A percentile compares a stretch with the other conserved stretches of the same genome.
Evolutionary conservation across 2,113 vertebrate genomes (phyloP).

Genomic region (Pelvicachromis taeniatus): DNA sequence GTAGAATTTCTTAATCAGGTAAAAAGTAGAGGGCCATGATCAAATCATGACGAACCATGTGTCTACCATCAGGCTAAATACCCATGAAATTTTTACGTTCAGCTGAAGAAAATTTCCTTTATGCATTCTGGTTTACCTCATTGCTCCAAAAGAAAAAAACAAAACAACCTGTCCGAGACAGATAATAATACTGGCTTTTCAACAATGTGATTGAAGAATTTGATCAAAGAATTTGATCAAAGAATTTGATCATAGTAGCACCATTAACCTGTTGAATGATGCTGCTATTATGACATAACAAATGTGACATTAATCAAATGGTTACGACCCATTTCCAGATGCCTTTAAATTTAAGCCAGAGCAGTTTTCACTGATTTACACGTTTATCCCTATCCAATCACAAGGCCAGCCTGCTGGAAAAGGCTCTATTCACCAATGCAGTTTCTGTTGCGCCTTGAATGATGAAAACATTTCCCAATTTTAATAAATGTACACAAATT

Average conservation of each 20-base stretch:
- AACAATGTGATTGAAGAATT: neutral
- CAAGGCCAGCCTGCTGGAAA: neutral
- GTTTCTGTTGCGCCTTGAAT: neutral
- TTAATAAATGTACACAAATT: neutral
- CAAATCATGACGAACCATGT: conserved; percentile 8
- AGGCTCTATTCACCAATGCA: neutral
- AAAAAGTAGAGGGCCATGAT: conserved; percentile 4
- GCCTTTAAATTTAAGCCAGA: neutral
- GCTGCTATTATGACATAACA: neutral
- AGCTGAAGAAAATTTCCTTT: neutral
- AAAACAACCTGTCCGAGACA: neutral
- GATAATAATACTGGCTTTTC: neutral
- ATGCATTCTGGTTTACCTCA: neutral
- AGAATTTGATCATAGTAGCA: neutral
- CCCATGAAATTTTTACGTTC: neutral
- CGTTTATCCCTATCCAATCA: neutral
- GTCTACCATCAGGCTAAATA: neutral
- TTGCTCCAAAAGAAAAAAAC: neutral
- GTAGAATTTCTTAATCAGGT: neutral
- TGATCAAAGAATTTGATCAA: neutral
- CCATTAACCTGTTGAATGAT: neutral
- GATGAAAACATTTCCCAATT: neutral
- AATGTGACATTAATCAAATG: neutral
- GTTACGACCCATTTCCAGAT: neutral
- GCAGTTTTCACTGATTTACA: neutral